Conservation (phyloP, 1,140 invertebrate genomes). For the Drosophila funebris region DNA sequence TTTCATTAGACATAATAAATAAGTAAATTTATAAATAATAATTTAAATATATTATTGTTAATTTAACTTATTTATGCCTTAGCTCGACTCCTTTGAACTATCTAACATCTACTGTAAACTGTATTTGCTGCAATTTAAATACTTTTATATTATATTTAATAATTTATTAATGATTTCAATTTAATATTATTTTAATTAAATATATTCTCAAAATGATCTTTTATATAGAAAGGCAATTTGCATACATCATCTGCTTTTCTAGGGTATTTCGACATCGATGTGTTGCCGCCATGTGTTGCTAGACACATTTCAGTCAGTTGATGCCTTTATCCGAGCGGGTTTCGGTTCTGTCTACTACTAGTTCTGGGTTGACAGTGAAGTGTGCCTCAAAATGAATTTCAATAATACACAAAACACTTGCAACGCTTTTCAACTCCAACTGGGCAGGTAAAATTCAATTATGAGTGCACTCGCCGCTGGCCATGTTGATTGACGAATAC, state of each 20-base stretch:
- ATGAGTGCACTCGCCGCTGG: slow-evolving; percentile 51
- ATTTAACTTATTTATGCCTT: too few relatives aligned
- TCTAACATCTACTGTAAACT: too few relatives aligned
- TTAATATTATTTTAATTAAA: too few relatives aligned
- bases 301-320: slow-evolving; percentile 27
- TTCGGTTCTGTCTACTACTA: slow-evolving; percentile 9
- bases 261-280: neutral
- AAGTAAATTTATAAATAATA: too few relatives aligned
- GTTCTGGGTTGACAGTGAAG: slow-evolving; percentile 8
- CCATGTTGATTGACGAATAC: slow-evolving; percentile 71
- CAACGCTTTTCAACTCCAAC: slow-evolving; percentile 9
- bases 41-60: too few relatives aligned
- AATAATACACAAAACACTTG: slow-evolving; percentile 61
- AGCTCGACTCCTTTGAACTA: too few relatives aligned
- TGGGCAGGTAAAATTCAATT: slow-evolving; percentile 64
- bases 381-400: slow-evolving; percentile 64
- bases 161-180: too few relatives aligned
- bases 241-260: neutral
- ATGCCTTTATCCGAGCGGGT: slow-evolving; percentile 17
- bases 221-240: neutral
- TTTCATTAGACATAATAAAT: too few relatives aligned
- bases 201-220: too few relatives aligned
- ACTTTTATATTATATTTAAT: too few relatives aligned
- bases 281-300: neutral
- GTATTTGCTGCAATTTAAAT: too few relatives aligned